phyloP scores from a whole-genome alignment of 2,888 invertebrate genomes.

The Protophormia terraenovae region DNA sequence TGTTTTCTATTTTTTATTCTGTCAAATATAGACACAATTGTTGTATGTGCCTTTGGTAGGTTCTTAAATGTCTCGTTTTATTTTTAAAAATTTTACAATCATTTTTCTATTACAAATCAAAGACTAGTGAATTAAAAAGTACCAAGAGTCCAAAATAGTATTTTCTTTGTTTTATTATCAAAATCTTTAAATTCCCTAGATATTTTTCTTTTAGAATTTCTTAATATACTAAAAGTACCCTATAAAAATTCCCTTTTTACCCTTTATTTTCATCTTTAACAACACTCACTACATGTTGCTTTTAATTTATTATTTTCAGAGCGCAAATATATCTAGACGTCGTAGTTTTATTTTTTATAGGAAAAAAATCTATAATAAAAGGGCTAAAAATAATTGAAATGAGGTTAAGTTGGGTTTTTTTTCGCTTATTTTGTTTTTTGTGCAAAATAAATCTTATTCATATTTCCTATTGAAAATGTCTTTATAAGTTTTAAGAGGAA shows the following conservation, averaged over 20 bases:
- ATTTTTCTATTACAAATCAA: neutral
- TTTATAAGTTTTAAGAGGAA: no score
- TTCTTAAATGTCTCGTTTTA: constrained; percentile 1
- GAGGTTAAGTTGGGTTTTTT: constrained; percentile 65
- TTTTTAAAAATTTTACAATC: constrained; percentile 7
- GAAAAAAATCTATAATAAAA: no score
- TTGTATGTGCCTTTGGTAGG: constrained; percentile 32
- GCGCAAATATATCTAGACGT: no score
- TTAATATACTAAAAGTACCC: no score
- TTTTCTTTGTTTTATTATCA: neutral
- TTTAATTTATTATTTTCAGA: neutral
- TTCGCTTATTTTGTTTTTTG: neutral
- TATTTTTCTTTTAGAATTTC: neutral
- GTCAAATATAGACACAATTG: constrained; percentile 13
- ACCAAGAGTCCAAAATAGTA: no score
- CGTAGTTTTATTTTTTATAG: no score
- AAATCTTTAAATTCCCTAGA: no score
- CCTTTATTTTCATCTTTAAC: neutral
- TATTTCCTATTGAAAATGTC: neutral
- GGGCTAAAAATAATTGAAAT: constrained; percentile 62
- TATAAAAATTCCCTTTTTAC: neutral
- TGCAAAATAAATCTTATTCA: neutral
- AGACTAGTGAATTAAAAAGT: neutral
- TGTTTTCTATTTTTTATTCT: neutral
- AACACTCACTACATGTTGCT: constrained; percentile 57